Evolutionary conservation across 2,113 vertebrate genomes (phyloP).

Genomic region (Epinephelus fuscoguttatus): DNA sequence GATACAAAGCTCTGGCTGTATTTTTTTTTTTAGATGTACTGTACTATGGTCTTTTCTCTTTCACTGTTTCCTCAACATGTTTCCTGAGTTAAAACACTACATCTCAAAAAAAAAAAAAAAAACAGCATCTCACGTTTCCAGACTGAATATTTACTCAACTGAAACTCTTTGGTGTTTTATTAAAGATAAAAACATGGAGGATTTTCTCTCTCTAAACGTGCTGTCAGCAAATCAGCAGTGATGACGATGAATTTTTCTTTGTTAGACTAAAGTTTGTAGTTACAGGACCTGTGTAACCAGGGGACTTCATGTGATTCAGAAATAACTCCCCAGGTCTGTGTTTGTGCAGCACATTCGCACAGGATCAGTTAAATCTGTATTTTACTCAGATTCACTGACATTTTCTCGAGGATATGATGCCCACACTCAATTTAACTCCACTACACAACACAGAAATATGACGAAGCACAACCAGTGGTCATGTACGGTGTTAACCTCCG

Average conservation of each 20-base stretch:
- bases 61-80: not conserved
- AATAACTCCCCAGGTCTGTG: too few species aligned
- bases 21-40: not conserved
- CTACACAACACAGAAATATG: too few species aligned
- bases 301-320: too few species aligned
- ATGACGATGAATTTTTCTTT: not conserved
- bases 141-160: not conserved
- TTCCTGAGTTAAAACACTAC: not conserved
- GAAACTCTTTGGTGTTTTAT: not conserved
- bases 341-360: too few species aligned
- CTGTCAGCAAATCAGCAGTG: not conserved
- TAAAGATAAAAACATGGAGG: not conserved
- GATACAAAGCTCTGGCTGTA: not conserved
- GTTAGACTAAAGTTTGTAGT: too few species aligned
- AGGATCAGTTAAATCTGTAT: too few species aligned
- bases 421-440: too few species aligned
- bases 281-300: too few species aligned
- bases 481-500: too few species aligned
- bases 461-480: too few species aligned
- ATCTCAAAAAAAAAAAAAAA: not conserved
- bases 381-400: too few species aligned
- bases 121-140: not conserved
- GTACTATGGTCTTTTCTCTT: not conserved
- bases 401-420: too few species aligned
- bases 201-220: not conserved